These are phyloP conservation scores for Nymphicus hollandicus DNA, from an alignment of 2,113 vertebrate genomes.

Conservation along the genomic window DNA sequence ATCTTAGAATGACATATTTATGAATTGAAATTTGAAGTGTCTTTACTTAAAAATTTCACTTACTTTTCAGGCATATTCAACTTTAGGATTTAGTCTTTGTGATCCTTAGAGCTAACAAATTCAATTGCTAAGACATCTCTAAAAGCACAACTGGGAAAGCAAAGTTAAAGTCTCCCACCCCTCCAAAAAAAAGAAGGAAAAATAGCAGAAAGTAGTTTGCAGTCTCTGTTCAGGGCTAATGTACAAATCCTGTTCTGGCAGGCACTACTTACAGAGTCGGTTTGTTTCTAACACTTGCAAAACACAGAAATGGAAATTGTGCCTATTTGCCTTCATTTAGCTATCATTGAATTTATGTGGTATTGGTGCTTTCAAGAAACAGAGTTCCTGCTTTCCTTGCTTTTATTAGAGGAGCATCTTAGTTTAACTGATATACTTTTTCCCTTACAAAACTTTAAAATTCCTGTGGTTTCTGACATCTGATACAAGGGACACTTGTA, in stretches of 20 bases:
- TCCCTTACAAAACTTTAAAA: neutral
- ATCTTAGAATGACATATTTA: neutral
- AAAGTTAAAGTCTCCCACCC: neutral
- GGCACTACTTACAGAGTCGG: neutral
- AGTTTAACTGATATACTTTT: neutral
- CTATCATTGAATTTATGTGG: neutral
- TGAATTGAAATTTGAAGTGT: neutral
- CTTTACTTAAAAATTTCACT: neutral
- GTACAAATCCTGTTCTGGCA: neutral
- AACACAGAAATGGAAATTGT: neutral
- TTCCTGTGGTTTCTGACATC: neutral
- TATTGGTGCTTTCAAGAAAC: neutral
- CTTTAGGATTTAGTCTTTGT: neutral
- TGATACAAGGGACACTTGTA: neutral
- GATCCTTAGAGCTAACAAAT: neutral
- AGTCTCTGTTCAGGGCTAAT: neutral
- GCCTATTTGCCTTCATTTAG: neutral
- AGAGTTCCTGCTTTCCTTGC: neutral
- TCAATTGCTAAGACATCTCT: neutral
- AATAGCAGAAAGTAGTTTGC: neutral
- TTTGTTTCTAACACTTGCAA: neutral
- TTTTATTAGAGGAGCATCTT: neutral
- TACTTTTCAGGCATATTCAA: neutral
- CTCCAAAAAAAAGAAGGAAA: rapidly evolving
- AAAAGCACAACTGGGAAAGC: neutral